phyloP scores from a whole-genome alignment of 2,888 invertebrate species.

The Rhamphomyia laevipes region DNA sequence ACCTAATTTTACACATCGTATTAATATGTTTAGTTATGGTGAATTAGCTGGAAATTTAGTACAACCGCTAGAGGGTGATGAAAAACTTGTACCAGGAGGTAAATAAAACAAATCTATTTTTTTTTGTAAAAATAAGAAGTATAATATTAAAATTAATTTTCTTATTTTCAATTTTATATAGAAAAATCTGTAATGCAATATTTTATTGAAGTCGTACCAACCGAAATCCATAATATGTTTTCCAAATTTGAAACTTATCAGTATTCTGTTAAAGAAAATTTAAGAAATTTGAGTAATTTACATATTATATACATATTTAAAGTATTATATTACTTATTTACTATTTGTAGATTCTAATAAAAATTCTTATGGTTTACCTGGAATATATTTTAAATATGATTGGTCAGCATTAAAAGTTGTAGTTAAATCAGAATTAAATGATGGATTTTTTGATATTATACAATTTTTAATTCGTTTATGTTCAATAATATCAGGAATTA shows the following conservation, averaged over 20 bases:
- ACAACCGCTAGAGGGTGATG: conserved; percentile 92
- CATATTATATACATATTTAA: neutral
- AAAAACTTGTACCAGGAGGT: conserved; percentile 55
- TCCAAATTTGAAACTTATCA: conserved; percentile 72
- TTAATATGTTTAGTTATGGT: conserved; percentile 89
- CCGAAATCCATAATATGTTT: conserved; percentile 73
- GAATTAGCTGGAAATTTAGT: conserved; percentile 78
- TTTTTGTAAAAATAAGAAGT: conserved; percentile 35
- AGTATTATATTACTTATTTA: neutral
- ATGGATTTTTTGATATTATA: conserved; percentile 61
- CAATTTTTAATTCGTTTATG: conserved; percentile 80
- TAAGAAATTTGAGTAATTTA: conserved; percentile 56
- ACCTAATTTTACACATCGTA: conserved; percentile 93
- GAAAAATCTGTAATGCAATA: conserved; percentile 69
- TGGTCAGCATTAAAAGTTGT: conserved; percentile 80
- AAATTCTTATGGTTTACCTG: conserved; percentile 88
- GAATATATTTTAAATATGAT: conserved; percentile 92
- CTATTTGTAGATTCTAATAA: conserved; percentile 41
- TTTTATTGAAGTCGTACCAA: conserved; percentile 92
- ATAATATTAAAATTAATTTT: conserved; percentile 59
- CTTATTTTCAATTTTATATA: conserved; percentile 38
- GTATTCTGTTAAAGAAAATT: conserved; percentile 85
- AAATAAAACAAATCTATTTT: conserved; percentile 16
- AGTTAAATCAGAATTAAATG: conserved; percentile 67
- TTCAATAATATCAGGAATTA: conserved; percentile 86